Evolutionary conservation across 2,888 invertebrate genomes (phyloP), one percentile per base, ranked within the genome.

Genomic region (Ochropleura leucogaster): DNA sequence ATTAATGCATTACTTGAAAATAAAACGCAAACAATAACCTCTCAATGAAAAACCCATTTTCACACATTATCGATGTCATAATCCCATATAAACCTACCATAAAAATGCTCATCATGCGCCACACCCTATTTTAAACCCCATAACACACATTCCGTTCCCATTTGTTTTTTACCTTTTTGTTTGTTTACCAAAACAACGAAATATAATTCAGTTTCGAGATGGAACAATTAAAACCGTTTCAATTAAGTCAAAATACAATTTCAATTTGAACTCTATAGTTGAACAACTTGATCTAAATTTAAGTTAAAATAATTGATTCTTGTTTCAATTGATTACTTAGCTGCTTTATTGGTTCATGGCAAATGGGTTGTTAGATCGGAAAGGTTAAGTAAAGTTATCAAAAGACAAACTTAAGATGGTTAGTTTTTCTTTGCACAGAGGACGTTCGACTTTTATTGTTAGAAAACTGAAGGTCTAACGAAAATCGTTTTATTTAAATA

Each of bases 181-280:
- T n/a, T n/a, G 65, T 74, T 76, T 64, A 79, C 67, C 68, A 77
- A 80, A 79, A 84, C 73, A 79, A 70, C 73, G 79, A 55, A 73
- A 74, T 42, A 74, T 4, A 73, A 63, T 65, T 49, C 14, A n/a
- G n/a, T n/a, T n/a, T 40, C 46, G 12, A 47, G 6, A 1, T 12
- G 0, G 4, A 20, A 30, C 47, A 72, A 62, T 62, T 72, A 63
- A 72, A 49, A 76, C 20, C 20, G 53, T 74, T 74, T 70, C 60
- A 83, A 80, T 74, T 73, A 71, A 51, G 53, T 18, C 46, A 14
- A 69, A 66, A 79, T 68, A 46, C 69, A 69, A 73, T 82, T 76
- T 72, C 57, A 82, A 79, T 82, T 74, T 66, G 51, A 73, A 62
- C 6, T 18, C 16, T n/a, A 42, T 70, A 74, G 47, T 76, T 16